These are phyloP conservation scores for Rostratula benghalensis DNA, from an alignment of 2,113 vertebrate species.

Conservation along the genomic window DNA sequence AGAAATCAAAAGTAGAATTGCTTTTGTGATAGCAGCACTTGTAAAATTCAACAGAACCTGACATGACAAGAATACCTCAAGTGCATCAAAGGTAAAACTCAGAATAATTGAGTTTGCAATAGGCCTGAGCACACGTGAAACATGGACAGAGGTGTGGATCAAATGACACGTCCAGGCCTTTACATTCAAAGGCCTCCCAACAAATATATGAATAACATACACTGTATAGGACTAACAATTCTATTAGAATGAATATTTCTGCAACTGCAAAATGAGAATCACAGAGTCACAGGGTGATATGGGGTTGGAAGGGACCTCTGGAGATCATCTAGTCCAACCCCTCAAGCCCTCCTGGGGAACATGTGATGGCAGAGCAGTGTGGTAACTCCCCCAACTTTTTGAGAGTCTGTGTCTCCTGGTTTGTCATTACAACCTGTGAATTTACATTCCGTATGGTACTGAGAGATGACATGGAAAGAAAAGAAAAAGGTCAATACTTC, in stretches of 20 bases:
- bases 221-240: neutral
- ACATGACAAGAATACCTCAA: constrained; percentile 1
- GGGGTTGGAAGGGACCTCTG: too few relatives aligned
- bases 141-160: neutral
- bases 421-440: neutral
- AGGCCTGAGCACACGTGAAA: neutral
- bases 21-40: constrained; percentile 3
- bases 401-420: neutral
- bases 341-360: neutral
- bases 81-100: neutral
- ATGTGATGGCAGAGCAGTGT: neutral
- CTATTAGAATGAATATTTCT: neutral
- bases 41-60: neutral
- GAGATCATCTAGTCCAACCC: too few relatives aligned
- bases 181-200: neutral
- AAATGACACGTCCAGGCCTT: neutral
- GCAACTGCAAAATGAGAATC: neutral
- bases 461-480: neutral
- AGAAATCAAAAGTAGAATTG: constrained; percentile 25
- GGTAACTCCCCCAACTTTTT: neutral
- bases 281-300: too few relatives aligned
- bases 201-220: neutral
- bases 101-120: neutral
- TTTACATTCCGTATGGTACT: neutral
- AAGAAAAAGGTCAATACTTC: neutral